A percentile compares a stretch with the other conserved stretches of the same genome.
Conservation (phyloP, 2,113 vertebrate species). For the Esox niger region DNA sequence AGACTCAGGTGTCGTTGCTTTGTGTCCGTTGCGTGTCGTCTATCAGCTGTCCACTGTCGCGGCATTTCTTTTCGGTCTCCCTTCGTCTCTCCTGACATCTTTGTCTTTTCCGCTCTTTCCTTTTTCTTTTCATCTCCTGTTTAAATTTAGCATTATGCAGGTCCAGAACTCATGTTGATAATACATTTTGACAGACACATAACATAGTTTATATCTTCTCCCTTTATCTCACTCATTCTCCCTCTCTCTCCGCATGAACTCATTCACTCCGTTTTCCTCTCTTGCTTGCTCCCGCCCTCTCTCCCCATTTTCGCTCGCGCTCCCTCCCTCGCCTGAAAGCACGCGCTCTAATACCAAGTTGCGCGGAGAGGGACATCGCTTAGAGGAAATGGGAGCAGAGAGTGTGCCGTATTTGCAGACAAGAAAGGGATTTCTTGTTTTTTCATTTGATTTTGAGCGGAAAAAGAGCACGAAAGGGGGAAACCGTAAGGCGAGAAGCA, state of each 20-base stretch:
- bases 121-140: slow-evolving; percentile 14
- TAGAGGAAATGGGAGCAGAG: slow-evolving; percentile 32
- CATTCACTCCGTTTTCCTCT: background rate
- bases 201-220: slow-evolving; percentile 42
- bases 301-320: slow-evolving; percentile 48
- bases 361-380: slow-evolving; percentile 52
- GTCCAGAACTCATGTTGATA: slow-evolving; percentile 43
- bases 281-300: slow-evolving; percentile 29
- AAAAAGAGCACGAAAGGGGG: slow-evolving; percentile 66
- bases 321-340: slow-evolving; percentile 63
- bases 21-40: slow-evolving; percentile 53
- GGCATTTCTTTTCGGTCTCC: slow-evolving; percentile 50
- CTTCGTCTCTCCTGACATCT: slow-evolving; percentile 56
- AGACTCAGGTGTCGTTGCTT: slow-evolving; percentile 65
- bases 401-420: slow-evolving; percentile 67
- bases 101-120: slow-evolving; percentile 29
- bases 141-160: background rate
- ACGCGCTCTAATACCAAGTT: slow-evolving; percentile 60
- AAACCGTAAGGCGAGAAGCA: slow-evolving; percentile 54
- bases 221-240: slow-evolving; percentile 27
- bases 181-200: slow-evolving; percentile 47
- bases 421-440: slow-evolving; percentile 58
- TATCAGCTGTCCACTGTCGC: slow-evolving; percentile 53
- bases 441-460: slow-evolving; percentile 24
- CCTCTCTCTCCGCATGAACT: slow-evolving; percentile 10